Base-by-base conservation (phyloP, 2,113 vertebrate genomes). In the Procapra przewalskii region DNA sequence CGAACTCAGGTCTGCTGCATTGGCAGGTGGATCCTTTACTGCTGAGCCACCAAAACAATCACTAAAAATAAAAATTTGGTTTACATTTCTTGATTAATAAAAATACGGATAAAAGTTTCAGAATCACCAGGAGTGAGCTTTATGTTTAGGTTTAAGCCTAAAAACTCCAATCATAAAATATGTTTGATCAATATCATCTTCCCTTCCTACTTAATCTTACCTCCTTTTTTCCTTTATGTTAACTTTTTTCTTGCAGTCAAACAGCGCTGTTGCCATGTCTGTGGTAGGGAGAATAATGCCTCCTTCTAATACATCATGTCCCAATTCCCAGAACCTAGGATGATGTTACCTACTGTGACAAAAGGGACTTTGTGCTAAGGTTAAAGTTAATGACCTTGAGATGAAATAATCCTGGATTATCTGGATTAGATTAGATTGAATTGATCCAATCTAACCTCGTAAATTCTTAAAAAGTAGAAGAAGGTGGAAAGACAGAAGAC, bases 91-190 rank as follows among this genome's bases (percentile, higher is more conserved):
- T 86, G 52, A 57, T 59, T 40, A 89, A 92, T 67, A 88, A 93
- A 29, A 0, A 45, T 55, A 71, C 31, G 52, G 54, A 87, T 36
- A 57, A 71, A 97, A 59, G 3, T 52, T n/a, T 84, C 17, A 75
- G 52, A 85, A 85, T 85, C 57, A 88, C 59, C 23, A 96, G 94
- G 67, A 91, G 23, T 15, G 16, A 84, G 36, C 50, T 97, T 91
- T 52, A 71, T 71, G 5, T 55, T 85, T 75, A 79, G 33, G 84
- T 81, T 29, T 33, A 17, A 17, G 55, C 6, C 43, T 93, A 31
- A 90, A 55, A 89, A 36, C 19, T 0, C 4, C 15, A 52, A 25
- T 88, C 54, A 71, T 80, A 84, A 83, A 50, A 43, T 33, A 12
- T 21, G 7, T 3, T n/a, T 89, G 31, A 55, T 33, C 12, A 3